Percentiles rank a stretch among this genome's conserved stretches.
Evolutionary conservation across 1,140 invertebrate species (phyloP).

Genomic region (Olivierus martensii): DNA sequence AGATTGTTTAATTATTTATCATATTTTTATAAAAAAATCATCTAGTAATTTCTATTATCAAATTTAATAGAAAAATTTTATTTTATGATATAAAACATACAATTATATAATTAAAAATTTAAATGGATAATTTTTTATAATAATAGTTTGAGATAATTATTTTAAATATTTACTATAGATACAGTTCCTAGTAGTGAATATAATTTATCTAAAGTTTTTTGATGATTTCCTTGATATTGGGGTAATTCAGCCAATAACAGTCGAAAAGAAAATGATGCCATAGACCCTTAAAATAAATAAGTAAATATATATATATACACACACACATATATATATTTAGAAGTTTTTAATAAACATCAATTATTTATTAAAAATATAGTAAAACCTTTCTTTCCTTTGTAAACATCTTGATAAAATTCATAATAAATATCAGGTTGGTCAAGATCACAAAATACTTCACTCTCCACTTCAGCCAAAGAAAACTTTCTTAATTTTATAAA

Average conservation of each 20-base stretch:
- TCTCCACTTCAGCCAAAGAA: slow-evolving; percentile 54
- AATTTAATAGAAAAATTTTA: too few species aligned
- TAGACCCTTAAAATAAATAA: slow-evolving; percentile 52
- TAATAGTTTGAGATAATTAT: too few species aligned
- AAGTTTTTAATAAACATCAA: too few species aligned
- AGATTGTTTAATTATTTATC: too few species aligned
- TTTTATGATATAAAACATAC: too few species aligned
- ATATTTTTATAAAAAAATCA: too few species aligned
- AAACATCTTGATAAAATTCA: slow-evolving; percentile 78
- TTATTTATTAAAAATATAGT: too few species aligned
- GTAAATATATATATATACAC: too few species aligned
- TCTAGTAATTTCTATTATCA: too few species aligned
- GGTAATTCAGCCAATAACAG: slow-evolving; percentile 69
- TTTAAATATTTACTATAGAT: slow-evolving; percentile 43
- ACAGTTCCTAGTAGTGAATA: slow-evolving; percentile 56
- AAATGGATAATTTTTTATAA: too few species aligned
- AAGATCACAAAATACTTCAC: slow-evolving; percentile 67
- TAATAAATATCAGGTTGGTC: slow-evolving; percentile 82
- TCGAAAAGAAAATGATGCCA: slow-evolving; percentile 79
- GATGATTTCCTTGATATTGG: slow-evolving; percentile 54
- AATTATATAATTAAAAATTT: too few species aligned
- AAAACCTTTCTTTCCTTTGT: slow-evolving; percentile 58
- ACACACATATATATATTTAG: too few species aligned
- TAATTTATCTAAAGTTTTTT: slow-evolving; percentile 61
- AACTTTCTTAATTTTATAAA: slow-evolving; percentile 64